Percentiles rank a stretch among this genome's conserved stretches.
Conservation (phyloP, 23 tunicate species). For the Trididemnum nubilum region DNA sequence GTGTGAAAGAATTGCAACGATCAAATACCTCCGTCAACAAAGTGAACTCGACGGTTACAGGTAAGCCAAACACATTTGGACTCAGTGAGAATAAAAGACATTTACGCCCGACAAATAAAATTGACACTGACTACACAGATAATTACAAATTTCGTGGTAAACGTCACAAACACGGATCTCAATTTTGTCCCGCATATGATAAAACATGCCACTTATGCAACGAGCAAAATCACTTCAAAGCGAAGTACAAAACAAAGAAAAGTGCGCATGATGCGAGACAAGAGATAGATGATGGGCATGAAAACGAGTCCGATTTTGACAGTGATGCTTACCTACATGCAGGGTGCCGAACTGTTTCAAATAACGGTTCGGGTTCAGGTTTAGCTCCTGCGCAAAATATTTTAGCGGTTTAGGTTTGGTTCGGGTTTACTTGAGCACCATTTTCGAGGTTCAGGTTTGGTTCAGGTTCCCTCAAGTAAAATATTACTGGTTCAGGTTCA, state of each 20-base stretch:
- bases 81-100: neutral
- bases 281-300: neutral
- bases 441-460: too few relatives aligned
- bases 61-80: neutral
- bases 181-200: slow-evolving; percentile 24
- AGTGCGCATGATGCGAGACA: neutral
- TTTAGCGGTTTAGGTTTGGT: too few relatives aligned
- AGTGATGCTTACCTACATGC: slow-evolving; percentile 7
- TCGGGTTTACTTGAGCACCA: too few relatives aligned
- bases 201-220: slow-evolving; percentile 1
- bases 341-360: too few relatives aligned
- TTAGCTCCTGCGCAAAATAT: too few relatives aligned
- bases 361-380: too few relatives aligned
- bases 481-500: too few relatives aligned
- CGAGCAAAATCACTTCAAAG: neutral
- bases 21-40: neutral
- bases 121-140: neutral
- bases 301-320: neutral
- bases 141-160: slow-evolving; percentile 25
- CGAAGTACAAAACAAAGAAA: neutral
- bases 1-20: neutral
- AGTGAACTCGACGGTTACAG: neutral
- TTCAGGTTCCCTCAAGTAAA: too few relatives aligned
- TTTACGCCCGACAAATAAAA: neutral
- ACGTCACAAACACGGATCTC: neutral